Conservation (phyloP, 2,113 vertebrate species). For the Phrynosoma platyrhinos region DNA sequence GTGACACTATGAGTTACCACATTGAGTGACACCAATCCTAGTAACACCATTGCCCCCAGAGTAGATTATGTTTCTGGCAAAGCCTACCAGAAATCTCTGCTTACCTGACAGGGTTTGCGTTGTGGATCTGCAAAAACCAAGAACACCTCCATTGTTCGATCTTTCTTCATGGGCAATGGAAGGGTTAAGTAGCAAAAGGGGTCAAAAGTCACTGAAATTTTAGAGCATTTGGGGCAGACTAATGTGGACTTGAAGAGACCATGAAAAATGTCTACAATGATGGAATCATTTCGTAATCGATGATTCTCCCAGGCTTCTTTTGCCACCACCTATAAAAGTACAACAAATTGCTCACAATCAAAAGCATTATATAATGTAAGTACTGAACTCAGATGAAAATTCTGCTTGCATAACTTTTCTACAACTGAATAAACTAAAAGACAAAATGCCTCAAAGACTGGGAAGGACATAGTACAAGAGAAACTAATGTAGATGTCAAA, state of each 20-base stretch:
- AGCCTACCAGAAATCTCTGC: constrained; percentile 29
- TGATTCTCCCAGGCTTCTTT: constrained; percentile 93
- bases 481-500: not conserved
- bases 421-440: not conserved
- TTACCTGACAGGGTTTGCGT: constrained; percentile 90
- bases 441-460: not conserved
- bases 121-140: constrained; percentile 89
- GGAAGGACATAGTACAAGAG: not conserved
- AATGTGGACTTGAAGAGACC: constrained; percentile 93
- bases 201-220: constrained; percentile 92
- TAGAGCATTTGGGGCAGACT: constrained; percentile 90
- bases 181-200: constrained; percentile 94
- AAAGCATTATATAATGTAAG: not conserved
- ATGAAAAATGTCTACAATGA: constrained; percentile 93
- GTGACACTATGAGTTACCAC: too few relatives aligned
- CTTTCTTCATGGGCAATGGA: constrained; percentile 91
- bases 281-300: constrained; percentile 87
- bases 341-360: not conserved
- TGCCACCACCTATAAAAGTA: constrained; percentile 83
- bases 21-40: too few relatives aligned
- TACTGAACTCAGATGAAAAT: not conserved
- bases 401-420: not conserved
- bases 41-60: not conserved
- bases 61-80: not conserved
- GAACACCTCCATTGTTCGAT: constrained; percentile 90